Evolutionary conservation across 2,797 vertebrate genomes (phyloP).

Genomic region (Hyperoplus immaculatus): DNA sequence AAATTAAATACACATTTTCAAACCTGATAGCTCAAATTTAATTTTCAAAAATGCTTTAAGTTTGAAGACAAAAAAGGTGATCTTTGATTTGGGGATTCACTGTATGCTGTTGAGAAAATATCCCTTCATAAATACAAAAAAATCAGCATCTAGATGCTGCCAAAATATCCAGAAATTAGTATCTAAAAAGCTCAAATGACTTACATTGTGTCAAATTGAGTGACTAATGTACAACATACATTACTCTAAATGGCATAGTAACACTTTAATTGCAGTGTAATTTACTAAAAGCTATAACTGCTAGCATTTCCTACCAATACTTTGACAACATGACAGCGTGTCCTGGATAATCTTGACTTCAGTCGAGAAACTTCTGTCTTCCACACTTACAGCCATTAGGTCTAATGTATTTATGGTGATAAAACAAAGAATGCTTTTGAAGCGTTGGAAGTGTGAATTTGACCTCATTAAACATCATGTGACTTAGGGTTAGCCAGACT

Average conservation of each 20-base stretch:
- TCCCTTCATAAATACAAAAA: background rate
- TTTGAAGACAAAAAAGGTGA: background rate
- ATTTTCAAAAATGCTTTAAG: too few relatives aligned
- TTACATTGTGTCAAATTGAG: background rate
- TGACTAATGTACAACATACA: background rate
- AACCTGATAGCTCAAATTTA: too few relatives aligned
- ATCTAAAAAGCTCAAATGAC: background rate
- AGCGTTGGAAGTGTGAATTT: background rate
- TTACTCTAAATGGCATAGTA: background rate
- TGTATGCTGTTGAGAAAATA: background rate
- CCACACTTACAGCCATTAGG: background rate
- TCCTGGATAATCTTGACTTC: background rate
- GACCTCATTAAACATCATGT: conserved; percentile 53
- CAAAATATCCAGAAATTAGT: background rate
- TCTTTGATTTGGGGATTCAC: background rate
- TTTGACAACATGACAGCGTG: background rate
- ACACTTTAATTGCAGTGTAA: too few relatives aligned
- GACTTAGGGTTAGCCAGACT: conserved; percentile 42
- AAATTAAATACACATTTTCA: background rate
- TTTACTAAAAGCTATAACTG: background rate
- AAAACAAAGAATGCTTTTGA: conserved; percentile 8
- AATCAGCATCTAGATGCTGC: background rate
- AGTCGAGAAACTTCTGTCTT: background rate
- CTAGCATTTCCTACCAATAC: background rate
- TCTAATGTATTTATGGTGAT: background rate